Evolutionary conservation across 2,888 invertebrate genomes (phyloP).

Genomic region (Podotricha telesiphe): DNA sequence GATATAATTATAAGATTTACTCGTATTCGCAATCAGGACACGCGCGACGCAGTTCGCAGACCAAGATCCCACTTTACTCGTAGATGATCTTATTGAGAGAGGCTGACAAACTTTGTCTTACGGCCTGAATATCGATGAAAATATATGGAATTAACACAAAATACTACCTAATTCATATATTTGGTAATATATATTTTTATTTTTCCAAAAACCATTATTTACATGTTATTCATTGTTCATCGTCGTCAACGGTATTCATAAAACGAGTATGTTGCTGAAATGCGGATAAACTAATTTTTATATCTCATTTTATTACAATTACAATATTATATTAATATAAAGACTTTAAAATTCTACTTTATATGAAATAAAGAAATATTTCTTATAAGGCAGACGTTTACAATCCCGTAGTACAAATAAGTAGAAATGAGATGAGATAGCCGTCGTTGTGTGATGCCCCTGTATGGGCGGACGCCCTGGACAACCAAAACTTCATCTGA

Average conservation of each 20-base stretch:
- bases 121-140: constrained; percentile 17
- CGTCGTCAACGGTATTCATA: too few relatives aligned
- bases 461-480: neutral
- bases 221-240: too few relatives aligned
- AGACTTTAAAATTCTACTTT: too few relatives aligned
- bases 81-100: constrained; percentile 16
- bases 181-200: too few relatives aligned
- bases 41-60: constrained; percentile 12
- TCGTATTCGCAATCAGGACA: constrained; percentile 4
- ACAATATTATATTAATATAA: too few relatives aligned
- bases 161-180: too few relatives aligned
- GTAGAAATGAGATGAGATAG: neutral
- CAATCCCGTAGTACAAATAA: neutral
- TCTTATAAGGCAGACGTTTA: neutral
- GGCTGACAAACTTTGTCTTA: constrained; percentile 1
- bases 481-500: too few relatives aligned
- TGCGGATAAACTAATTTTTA: too few relatives aligned
- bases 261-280: too few relatives aligned
- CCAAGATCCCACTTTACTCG: constrained; percentile 4
- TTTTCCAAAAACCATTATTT: too few relatives aligned
- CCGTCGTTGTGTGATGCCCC: neutral
- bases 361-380: neutral
- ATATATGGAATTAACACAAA: neutral
- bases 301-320: too few relatives aligned
- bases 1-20: neutral